These are phyloP conservation scores for Macrobrachium nipponense DNA, from an alignment of 1,140 invertebrate genomes.

Conservation along the genomic window DNA sequence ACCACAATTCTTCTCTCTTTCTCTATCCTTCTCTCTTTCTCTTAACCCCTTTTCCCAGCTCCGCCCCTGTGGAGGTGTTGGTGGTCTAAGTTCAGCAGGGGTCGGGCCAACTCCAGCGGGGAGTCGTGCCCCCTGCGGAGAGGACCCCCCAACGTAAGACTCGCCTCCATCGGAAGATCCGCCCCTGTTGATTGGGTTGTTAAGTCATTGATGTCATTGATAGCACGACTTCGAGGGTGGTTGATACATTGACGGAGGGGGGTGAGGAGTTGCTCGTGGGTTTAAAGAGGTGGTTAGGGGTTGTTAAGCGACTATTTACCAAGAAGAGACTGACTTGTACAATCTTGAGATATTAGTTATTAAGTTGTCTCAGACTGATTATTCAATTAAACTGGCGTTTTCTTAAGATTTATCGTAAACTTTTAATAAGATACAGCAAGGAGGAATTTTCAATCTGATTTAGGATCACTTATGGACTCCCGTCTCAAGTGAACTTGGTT, in stretches of 20 bases:
- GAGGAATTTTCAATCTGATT: too few relatives aligned
- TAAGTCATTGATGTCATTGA: constrained; percentile 15
- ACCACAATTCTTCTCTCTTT: background rate
- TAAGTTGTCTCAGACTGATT: too few relatives aligned
- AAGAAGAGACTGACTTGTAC: too few relatives aligned
- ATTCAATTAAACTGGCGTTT: too few relatives aligned
- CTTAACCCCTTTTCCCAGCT: background rate
- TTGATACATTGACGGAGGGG: constrained; percentile 4
- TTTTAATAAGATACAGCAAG: too few relatives aligned
- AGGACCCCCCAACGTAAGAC: constrained; percentile 17
- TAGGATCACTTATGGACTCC: too few relatives aligned
- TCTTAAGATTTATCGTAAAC: too few relatives aligned
- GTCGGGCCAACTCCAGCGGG: constrained; percentile 5
- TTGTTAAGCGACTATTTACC: too few relatives aligned
- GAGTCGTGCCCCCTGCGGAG: constrained; percentile 5
- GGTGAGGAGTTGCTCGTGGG: background rate
- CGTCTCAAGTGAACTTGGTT: too few relatives aligned
- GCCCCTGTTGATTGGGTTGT: constrained; percentile 33
- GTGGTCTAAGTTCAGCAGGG: constrained; percentile 19
- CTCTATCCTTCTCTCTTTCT: background rate
- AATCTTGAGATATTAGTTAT: too few relatives aligned
- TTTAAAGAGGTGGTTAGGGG: too few relatives aligned
- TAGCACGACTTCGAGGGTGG: background rate
- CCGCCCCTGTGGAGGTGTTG: constrained; percentile 10
- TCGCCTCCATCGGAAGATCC: constrained; percentile 7